Conservation (phyloP, 2,113 vertebrate species). For the Isichthys henryi region DNA sequence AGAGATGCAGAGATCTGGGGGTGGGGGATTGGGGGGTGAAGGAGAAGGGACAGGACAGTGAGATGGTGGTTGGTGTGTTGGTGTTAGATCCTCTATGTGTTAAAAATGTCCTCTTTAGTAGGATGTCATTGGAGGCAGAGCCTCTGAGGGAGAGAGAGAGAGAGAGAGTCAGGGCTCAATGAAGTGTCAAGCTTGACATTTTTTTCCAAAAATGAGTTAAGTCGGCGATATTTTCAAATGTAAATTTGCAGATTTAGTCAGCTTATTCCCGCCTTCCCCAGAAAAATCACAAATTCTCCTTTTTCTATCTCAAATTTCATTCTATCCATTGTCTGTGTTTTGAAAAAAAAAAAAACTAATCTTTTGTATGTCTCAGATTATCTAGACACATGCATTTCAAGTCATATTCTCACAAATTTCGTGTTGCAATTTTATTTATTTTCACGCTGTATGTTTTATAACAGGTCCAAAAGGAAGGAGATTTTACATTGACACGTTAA, state of each 20-base stretch:
- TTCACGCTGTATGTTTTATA: background rate
- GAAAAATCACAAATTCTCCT: background rate
- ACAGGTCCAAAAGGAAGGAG: background rate
- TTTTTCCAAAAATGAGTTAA: background rate
- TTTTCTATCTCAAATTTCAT: background rate
- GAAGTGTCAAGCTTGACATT: background rate
- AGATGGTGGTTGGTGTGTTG: slow-evolving; percentile 5
- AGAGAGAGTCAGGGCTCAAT: background rate
- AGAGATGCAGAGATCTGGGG: background rate
- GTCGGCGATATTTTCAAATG: background rate
- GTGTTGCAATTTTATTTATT: background rate
- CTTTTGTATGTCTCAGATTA: background rate
- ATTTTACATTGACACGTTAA: background rate
- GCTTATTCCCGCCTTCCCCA: background rate
- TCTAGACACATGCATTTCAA: background rate
- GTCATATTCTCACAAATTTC: background rate
- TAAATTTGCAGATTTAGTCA: background rate
- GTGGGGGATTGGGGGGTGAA: background rate
- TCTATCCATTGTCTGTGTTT: background rate
- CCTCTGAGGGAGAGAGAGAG: background rate
- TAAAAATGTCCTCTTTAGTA: slow-evolving; percentile 5
- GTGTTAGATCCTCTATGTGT: background rate
- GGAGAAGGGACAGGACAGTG: slow-evolving; percentile 13
- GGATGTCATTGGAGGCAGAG: background rate
- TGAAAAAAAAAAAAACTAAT: background rate